A percentile compares a stretch with the other conserved stretches of the same genome.
Evolutionary conservation across 2,888 invertebrate genomes (phyloP).

Genomic region (Drosophila formosana): DNA sequence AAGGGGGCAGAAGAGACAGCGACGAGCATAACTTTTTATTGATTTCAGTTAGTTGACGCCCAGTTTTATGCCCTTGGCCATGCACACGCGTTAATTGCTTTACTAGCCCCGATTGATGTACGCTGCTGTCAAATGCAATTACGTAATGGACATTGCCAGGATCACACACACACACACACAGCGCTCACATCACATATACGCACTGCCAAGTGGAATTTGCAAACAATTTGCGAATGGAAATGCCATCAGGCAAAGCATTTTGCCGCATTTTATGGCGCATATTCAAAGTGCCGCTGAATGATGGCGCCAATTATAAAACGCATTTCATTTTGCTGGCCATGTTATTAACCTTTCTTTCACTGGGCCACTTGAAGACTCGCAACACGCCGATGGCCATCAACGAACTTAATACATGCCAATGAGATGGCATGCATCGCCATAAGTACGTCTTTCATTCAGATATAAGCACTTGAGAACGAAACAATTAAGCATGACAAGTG

Average conservation of each 20-base stretch:
- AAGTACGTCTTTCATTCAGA: slow-evolving; percentile 26
- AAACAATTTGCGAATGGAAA: slow-evolving; percentile 19
- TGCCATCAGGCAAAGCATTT: slow-evolving; percentile 38
- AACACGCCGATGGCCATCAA: slow-evolving; percentile 40
- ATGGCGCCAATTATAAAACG: slow-evolving; percentile 58
- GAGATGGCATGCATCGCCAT: slow-evolving; percentile 20
- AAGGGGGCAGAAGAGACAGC: neutral
- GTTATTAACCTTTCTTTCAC: slow-evolving; percentile 81
- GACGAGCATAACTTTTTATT: slow-evolving; percentile 46
- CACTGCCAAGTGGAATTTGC: slow-evolving; percentile 30
- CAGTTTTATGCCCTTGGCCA: slow-evolving; percentile 11
- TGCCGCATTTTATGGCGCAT: slow-evolving; percentile 49
- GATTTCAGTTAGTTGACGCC: slow-evolving; percentile 49
- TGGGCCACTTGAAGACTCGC: slow-evolving; percentile 64
- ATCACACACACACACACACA: slow-evolving; percentile 19
- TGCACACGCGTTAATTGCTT: slow-evolving; percentile 68
- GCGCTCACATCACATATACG: no score
- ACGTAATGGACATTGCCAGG: slow-evolving; percentile 55
- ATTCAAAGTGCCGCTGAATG: slow-evolving; percentile 37
- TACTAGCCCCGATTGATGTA: slow-evolving; percentile 70
- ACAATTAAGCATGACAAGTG: neutral
- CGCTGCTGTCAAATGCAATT: slow-evolving; percentile 57
- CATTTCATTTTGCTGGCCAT: slow-evolving; percentile 66
- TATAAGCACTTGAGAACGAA: slow-evolving; percentile 45
- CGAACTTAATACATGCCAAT: slow-evolving; percentile 17